phyloP scores from a whole-genome alignment of 2,113 vertebrate genomes.

The Epinephelus cyanopodus region DNA sequence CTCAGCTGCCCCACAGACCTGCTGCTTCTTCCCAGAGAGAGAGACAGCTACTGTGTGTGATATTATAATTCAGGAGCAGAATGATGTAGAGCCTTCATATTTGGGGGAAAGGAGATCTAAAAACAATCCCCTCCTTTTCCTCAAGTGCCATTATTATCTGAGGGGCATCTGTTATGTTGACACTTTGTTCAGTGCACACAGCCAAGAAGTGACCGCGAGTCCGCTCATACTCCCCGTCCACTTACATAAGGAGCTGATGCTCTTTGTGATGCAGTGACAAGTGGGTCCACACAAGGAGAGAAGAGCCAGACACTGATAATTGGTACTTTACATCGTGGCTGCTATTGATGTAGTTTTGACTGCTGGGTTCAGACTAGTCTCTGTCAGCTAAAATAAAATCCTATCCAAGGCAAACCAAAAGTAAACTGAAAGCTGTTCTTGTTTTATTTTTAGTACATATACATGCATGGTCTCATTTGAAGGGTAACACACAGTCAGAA shows the following conservation, averaged over 20 bases:
- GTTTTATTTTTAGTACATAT: no score
- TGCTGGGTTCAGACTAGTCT: neutral
- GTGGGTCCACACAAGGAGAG: neutral
- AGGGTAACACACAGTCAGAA: no score
- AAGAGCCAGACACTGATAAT: neutral
- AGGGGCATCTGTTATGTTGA: constrained; percentile 22
- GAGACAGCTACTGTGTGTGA: neutral
- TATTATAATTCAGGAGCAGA: neutral
- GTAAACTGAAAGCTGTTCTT: no score
- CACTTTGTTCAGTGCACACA: neutral
- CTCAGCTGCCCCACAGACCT: no score
- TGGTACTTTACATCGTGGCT: neutral
- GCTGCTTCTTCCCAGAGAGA: neutral
- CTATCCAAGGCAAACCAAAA: no score
- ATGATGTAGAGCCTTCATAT: neutral
- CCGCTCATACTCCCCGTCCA: neutral
- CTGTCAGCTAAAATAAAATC: no score
- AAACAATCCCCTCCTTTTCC: constrained; percentile 15
- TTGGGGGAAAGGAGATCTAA: neutral
- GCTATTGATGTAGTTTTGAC: neutral
- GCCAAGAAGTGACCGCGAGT: neutral
- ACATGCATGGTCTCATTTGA: no score
- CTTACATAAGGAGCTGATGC: neutral
- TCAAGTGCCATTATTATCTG: constrained; percentile 8
- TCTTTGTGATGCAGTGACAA: neutral